Evolutionary conservation across 2,113 vertebrate genomes (phyloP).

Genomic region (Bubo scandiacus): DNA sequence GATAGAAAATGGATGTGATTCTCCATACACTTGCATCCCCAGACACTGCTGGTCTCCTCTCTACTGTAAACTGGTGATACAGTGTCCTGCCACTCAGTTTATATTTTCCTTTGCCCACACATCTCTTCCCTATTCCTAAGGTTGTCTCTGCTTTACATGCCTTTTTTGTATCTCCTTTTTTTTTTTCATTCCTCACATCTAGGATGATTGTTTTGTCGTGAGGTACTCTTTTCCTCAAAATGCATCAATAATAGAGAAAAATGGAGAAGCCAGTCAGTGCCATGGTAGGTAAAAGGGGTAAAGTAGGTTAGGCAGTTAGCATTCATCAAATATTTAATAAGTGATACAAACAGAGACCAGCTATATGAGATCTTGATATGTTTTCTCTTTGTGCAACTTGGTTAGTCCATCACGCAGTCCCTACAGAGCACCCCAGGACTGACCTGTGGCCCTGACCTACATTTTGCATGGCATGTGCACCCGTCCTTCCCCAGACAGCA

Average conservation of each 20-base stretch:
- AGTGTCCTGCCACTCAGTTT: background rate
- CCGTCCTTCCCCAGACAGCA: fast-evolving
- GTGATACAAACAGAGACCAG: background rate
- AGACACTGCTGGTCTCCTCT: background rate
- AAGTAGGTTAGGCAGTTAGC: slow-evolving; percentile 14
- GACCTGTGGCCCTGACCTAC: background rate
- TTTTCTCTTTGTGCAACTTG: background rate
- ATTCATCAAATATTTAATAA: slow-evolving; percentile 22
- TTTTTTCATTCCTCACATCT: background rate
- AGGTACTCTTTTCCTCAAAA: background rate
- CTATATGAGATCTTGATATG: background rate
- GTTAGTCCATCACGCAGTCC: background rate
- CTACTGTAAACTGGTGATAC: background rate
- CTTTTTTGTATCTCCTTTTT: background rate
- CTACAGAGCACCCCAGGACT: background rate
- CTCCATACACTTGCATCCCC: background rate
- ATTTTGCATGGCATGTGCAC: fast-evolving
- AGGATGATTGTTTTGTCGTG: fast-evolving
- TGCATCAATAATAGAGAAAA: background rate
- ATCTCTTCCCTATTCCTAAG: background rate
- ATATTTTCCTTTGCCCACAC: background rate
- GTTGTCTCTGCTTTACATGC: background rate
- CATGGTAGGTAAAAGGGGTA: fast-evolving
- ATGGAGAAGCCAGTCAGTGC: background rate
- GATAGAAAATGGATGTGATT: background rate